Evolutionary conservation across 2,113 vertebrate species (phyloP).

Genomic region (Fulica atra): DNA sequence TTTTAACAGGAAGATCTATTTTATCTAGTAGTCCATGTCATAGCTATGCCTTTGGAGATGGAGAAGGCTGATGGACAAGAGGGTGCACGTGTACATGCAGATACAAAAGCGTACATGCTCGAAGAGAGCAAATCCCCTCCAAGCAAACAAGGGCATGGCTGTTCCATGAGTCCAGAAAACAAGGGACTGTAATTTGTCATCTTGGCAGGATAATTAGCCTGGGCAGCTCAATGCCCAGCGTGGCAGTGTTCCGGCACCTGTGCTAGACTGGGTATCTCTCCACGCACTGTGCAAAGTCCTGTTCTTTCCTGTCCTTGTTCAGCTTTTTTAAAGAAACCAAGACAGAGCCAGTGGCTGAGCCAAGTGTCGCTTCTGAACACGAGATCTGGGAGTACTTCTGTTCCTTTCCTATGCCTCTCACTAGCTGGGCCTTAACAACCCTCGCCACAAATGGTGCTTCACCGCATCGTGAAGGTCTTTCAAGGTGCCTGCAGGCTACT

Average conservation of each 20-base stretch:
- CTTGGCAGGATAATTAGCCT: background rate
- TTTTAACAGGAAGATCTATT: background rate
- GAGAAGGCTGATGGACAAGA: background rate
- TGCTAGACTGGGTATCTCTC: background rate
- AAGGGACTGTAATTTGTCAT: background rate
- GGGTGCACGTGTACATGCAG: background rate
- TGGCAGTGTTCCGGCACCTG: accelerated
- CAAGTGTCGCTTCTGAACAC: accelerated
- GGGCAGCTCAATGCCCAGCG: background rate
- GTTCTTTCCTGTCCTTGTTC: background rate
- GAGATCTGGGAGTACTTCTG: background rate
- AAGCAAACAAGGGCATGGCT: background rate
- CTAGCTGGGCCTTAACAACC: background rate
- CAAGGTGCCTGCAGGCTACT: background rate
- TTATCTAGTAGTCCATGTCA: background rate
- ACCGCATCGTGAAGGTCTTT: background rate
- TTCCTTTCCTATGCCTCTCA: background rate
- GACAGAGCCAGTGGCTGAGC: background rate
- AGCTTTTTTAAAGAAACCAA: background rate
- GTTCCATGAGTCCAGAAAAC: background rate
- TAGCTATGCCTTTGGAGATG: background rate
- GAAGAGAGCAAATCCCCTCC: background rate
- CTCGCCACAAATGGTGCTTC: background rate
- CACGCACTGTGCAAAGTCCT: background rate
- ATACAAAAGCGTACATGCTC: accelerated